Conservation (phyloP, 2,797 vertebrate genomes). For the Pseudotriccus pelzelni region DNA sequence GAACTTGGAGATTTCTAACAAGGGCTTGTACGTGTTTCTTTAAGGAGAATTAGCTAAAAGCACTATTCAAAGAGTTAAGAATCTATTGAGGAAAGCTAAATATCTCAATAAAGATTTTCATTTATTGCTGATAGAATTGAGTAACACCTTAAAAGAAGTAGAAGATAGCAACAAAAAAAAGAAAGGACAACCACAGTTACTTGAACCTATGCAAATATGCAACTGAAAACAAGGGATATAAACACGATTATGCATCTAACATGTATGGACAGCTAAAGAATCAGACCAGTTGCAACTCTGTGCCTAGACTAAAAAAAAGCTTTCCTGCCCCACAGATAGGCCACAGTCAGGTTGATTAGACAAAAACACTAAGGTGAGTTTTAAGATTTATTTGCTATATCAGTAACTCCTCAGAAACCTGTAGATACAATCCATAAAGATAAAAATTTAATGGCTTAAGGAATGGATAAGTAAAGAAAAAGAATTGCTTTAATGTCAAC, state of each 20-base stretch:
- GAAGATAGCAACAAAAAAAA: not conserved
- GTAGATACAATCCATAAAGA: not conserved
- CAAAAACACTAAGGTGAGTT: not conserved
- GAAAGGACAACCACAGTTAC: not conserved
- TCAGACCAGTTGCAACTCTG: not conserved
- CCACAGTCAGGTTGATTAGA: not conserved
- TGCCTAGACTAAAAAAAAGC: not conserved
- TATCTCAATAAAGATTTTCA: not conserved
- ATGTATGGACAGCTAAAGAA: not conserved
- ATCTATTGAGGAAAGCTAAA: not conserved
- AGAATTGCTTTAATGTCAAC: not conserved
- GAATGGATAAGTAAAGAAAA: not conserved
- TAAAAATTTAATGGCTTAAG: not conserved
- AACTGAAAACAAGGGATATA: not conserved
- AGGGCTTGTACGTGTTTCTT: not conserved
- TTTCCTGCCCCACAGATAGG: not conserved
- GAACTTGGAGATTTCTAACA: not conserved
- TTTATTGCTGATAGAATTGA: not conserved
- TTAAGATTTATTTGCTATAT: not conserved
- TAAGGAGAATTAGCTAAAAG: not conserved
- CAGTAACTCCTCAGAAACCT: not conserved
- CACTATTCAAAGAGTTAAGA: not conserved
- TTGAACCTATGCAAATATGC: not conserved
- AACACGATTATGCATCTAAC: not conserved
- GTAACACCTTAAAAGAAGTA: not conserved